Evolutionary conservation across 1,140 invertebrate genomes (phyloP), one percentile per base, ranked within the genome.

Genomic region (Olivierus martensii): DNA sequence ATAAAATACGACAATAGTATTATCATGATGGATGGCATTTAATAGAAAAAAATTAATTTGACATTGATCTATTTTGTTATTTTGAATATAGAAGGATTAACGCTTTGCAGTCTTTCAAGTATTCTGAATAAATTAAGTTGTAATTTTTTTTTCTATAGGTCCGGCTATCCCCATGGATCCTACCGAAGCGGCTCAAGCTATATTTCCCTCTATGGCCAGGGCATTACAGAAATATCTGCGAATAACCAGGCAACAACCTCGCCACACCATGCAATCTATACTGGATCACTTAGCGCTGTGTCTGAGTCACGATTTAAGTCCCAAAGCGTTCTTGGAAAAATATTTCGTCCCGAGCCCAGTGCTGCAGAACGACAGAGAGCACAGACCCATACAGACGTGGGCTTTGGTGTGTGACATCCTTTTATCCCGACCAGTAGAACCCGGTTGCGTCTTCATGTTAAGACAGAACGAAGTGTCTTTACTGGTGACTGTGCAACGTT

Each of bases 181-280:
- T 1, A 79, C 86, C 60, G 93, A 98, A 73, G 92, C 93, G 14
- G 93, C 94, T 0, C 88, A 95, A 65, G 89, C 93, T 0, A 88
- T 98, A 17, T 98, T 98, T 66, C 92, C 92, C 5, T 93, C 90
- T 0, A 82, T 98, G 75, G 88, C 92, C 0, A 76, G 91, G 48
- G 85, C 93, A 2, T 72, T 99, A 48, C 93, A 97, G 70, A 98
- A 98, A 69, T 98, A 93, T 70, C 72, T 99, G 41, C 77, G 93
- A 19, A 83, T 96, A 1, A 97, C 93, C 0, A 70, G 93, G 1
- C 93, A 97, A 65, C 93, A 97, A 65, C 91, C 92, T 0, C 75
- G 88, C 48, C 93, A 97, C 68, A 86, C 88, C 0, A 88, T 93
- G 55, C 92, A 97, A 63, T 83, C 84, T 11, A 93, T 98, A 56